phyloP scores from a whole-genome alignment of 2,113 vertebrate species.

The Panthera tigris region DNA sequence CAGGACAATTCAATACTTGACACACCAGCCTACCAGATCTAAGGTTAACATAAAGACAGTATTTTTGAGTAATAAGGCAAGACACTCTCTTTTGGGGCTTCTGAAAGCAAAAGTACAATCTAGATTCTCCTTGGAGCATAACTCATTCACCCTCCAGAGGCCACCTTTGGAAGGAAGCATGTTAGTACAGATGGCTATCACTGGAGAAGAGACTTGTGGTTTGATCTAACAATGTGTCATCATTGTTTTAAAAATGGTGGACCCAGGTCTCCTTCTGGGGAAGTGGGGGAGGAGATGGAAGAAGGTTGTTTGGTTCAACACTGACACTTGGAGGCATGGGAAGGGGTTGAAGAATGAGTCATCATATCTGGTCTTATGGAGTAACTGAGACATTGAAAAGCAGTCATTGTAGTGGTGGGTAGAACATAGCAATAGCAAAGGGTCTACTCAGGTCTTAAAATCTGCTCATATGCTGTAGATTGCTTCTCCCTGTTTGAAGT shows the following conservation, averaged over 20 bases:
- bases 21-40: background rate
- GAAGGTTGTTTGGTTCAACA: background rate
- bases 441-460: background rate
- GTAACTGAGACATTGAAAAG: background rate
- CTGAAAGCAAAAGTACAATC: background rate
- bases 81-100: background rate
- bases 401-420: background rate
- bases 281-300: background rate
- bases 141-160: background rate
- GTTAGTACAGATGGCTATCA: background rate
- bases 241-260: background rate
- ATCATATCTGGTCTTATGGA: background rate
- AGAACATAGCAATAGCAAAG: background rate
- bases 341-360: background rate
- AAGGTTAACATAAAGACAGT: background rate
- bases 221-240: background rate
- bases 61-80: background rate
- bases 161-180: constrained; percentile 4
- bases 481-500: background rate
- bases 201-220: background rate
- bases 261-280: background rate
- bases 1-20: background rate
- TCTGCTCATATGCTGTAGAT: background rate
- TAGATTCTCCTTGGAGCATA: background rate
- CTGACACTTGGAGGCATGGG: background rate